A percentile compares a stretch with the other conserved stretches of the same genome.
These are phyloP conservation scores for Mactra quadrangularis DNA, from an alignment of 1,140 invertebrate genomes.

Conservation along the genomic window DNA sequence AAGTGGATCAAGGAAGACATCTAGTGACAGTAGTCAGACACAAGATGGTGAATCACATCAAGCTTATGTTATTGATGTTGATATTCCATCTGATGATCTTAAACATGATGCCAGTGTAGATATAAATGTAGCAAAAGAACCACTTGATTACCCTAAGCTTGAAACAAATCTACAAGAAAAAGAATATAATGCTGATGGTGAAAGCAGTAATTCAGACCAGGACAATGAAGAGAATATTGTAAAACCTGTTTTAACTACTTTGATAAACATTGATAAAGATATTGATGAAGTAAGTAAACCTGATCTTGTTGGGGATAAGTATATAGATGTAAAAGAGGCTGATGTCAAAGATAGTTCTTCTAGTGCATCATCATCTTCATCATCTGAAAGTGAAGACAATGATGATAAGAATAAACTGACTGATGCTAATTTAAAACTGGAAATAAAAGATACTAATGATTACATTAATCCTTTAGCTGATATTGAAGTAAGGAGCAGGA, in stretches of 20 bases:
- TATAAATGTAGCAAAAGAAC: too few species aligned
- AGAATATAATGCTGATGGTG: constrained; percentile 44
- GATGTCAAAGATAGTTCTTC: background rate
- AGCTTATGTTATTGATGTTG: background rate
- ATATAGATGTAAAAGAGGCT: background rate
- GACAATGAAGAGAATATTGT: background rate
- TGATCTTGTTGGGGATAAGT: background rate
- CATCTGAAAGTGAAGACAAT: background rate
- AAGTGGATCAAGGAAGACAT: background rate
- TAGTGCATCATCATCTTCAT: background rate
- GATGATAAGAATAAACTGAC: background rate
- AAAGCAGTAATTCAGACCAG: constrained; percentile 14
- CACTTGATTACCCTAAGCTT: too few species aligned
- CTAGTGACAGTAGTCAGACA: constrained; percentile 1
- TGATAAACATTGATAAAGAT: background rate
- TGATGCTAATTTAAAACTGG: background rate
- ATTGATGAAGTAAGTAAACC: background rate
- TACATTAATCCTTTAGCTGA: too few species aligned
- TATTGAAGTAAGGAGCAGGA: background rate
- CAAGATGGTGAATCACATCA: background rate
- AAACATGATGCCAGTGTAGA: too few species aligned
- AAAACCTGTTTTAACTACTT: background rate
- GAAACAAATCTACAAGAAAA: background rate
- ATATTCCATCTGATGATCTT: constrained; percentile 20
- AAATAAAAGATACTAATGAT: too few species aligned